Evolutionary conservation across 1,140 invertebrate species (phyloP).

Genomic region (Macrobrachium nipponense): DNA sequence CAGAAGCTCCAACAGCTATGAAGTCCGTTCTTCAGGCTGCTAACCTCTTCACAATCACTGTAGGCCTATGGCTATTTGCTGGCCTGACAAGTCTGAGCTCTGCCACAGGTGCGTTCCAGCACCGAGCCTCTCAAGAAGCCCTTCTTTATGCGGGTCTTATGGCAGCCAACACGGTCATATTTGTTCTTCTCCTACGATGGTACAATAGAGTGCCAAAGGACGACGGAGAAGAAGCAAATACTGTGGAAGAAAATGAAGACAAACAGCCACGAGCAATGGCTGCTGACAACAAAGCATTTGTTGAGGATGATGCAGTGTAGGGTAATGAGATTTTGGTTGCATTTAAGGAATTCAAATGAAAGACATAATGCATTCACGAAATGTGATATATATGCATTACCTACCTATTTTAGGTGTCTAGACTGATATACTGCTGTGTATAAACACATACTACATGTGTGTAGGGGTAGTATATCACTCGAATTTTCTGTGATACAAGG

Average conservation of each 20-base stretch:
- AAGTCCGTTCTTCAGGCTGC: slow-evolving; percentile 89
- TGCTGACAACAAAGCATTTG: slow-evolving; percentile 25
- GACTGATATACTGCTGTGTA: no score
- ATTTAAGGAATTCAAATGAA: no score
- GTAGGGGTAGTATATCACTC: no score
- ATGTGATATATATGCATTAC: no score
- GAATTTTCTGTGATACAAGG: no score
- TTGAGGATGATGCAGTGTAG: slow-evolving; percentile 31
- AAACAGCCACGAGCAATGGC: background rate
- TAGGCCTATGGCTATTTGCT: slow-evolving; percentile 79
- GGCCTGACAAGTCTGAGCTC: slow-evolving; percentile 88
- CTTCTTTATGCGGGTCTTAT: slow-evolving; percentile 89
- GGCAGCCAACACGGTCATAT: slow-evolving; percentile 83
- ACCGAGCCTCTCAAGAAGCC: slow-evolving; percentile 84
- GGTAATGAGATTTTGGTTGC: background rate
- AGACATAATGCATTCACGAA: no score
- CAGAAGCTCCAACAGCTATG: slow-evolving; percentile 87
- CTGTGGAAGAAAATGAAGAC: background rate
- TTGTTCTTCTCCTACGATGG: slow-evolving; percentile 78
- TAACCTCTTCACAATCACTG: slow-evolving; percentile 88
- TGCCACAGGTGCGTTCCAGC: slow-evolving; percentile 74
- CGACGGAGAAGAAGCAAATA: slow-evolving; percentile 15
- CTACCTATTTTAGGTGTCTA: no score
- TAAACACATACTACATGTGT: no score
- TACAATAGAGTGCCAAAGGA: slow-evolving; percentile 68